These are phyloP conservation scores for Manis pentadactyla DNA, from an alignment of 2,797 vertebrate species.

Conservation along the genomic window DNA sequence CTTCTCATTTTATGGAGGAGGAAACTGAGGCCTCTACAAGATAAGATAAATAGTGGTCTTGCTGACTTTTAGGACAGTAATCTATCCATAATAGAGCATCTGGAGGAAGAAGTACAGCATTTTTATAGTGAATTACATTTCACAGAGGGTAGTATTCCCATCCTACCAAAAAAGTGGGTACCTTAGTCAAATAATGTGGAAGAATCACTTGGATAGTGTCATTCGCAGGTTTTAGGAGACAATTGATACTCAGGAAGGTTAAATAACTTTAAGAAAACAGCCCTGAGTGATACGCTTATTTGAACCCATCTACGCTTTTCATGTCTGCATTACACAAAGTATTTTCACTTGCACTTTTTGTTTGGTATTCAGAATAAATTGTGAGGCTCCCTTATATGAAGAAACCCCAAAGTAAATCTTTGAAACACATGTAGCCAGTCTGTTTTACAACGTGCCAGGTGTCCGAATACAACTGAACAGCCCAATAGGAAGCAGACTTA, in stretches of 20 bases:
- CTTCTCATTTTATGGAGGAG: constrained; percentile 64
- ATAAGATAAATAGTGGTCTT: constrained; percentile 61
- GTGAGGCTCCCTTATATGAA: neutral
- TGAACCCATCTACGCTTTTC: neutral
- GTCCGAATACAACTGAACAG: neutral
- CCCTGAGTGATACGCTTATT: constrained; percentile 5
- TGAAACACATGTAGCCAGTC: constrained; percentile 1
- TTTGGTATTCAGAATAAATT: constrained; percentile 22
- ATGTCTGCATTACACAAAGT: neutral
- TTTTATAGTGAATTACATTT: constrained; percentile 38
- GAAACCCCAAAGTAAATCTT: neutral
- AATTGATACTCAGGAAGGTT: neutral
- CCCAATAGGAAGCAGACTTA: neutral
- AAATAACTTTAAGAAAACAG: constrained; percentile 31
- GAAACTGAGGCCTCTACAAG: constrained; percentile 73
- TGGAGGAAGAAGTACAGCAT: neutral
- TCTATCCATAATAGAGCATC: neutral
- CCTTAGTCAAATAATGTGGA: neutral
- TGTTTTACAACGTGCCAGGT: neutral
- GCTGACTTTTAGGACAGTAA: constrained; percentile 7
- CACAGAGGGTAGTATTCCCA: neutral
- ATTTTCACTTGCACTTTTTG: constrained; percentile 35
- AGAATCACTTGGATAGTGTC: neutral
- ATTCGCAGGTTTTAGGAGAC: neutral
- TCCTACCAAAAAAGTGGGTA: neutral